phyloP scores from a whole-genome alignment of 2,797 vertebrate genomes.

The Eospalax fontanierii region DNA sequence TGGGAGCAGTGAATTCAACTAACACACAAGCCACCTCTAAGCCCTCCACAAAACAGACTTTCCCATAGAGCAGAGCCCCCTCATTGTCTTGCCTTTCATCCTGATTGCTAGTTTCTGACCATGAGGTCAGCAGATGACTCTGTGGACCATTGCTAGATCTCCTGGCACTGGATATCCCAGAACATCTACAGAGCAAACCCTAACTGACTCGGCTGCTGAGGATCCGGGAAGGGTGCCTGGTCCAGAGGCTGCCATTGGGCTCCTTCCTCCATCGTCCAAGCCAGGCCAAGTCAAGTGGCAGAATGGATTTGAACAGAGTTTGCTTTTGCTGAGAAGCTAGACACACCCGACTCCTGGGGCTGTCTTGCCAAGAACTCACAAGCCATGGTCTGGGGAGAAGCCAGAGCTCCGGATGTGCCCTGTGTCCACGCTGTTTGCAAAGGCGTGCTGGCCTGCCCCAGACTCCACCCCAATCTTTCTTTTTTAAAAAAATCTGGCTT shows the following conservation, averaged over 20 bases:
- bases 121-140: not conserved
- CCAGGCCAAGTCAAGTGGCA: not conserved
- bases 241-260: not conserved
- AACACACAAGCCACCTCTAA: fast-evolving
- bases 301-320: not conserved
- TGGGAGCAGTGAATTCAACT: not conserved
- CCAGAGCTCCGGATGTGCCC: no score
- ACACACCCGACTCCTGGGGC: not conserved
- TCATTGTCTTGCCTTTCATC: not conserved
- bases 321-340: not conserved
- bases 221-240: not conserved
- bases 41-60: not conserved
- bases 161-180: not conserved
- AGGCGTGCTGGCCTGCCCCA: not conserved
- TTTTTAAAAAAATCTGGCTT: not conserved
- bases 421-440: not conserved
- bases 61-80: not conserved
- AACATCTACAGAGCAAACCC: no score
- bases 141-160: not conserved
- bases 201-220: not conserved
- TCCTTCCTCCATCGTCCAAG: not conserved
- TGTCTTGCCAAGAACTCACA: not conserved
- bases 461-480: not conserved
- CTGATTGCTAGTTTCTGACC: not conserved
- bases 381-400: not conserved